Conservation (phyloP, 1,140 invertebrate genomes). For the Cepaea nemoralis region DNA sequence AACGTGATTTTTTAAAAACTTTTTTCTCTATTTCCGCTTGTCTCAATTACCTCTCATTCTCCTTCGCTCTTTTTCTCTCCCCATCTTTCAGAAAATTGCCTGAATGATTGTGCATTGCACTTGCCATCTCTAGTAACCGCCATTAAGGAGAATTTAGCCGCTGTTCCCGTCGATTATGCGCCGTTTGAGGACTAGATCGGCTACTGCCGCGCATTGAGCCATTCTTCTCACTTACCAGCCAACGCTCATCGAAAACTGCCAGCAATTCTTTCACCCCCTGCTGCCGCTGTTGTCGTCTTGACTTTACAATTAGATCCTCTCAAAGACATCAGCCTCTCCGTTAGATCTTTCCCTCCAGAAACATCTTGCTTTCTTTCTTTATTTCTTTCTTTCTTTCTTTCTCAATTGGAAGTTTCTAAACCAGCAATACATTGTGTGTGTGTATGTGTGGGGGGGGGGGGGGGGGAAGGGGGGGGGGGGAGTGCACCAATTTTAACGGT, state of each 20-base stretch:
- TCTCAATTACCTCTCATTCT: not conserved
- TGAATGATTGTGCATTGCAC: conserved; percentile 23
- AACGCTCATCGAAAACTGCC: conserved; percentile 18
- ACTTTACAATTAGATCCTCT: not conserved
- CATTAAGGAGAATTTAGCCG: conserved; percentile 29
- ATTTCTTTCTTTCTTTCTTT: too few species aligned
- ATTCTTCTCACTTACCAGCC: conserved; percentile 31
- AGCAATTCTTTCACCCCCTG: not conserved
- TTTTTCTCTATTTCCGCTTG: not conserved
- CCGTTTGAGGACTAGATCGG: not conserved
- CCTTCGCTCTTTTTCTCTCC: not conserved
- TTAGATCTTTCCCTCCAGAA: too few species aligned
- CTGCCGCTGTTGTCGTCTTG: not conserved
- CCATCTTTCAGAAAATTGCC: conserved; percentile 15
- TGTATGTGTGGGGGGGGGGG: too few species aligned
- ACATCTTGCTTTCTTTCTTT: too few species aligned
- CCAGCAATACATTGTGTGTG: too few species aligned
- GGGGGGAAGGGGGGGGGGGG: too few species aligned
- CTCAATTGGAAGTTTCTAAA: too few species aligned
- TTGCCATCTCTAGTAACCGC: conserved; percentile 13
- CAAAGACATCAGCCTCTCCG: not conserved
- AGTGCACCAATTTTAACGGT: too few species aligned
- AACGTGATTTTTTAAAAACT: conserved; percentile 2
- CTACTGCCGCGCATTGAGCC: conserved; percentile 3
- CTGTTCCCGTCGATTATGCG: conserved; percentile 31